These are phyloP conservation scores for Poecilia gillii DNA, from an alignment of 2,797 vertebrate species.

Conservation along the genomic window DNA sequence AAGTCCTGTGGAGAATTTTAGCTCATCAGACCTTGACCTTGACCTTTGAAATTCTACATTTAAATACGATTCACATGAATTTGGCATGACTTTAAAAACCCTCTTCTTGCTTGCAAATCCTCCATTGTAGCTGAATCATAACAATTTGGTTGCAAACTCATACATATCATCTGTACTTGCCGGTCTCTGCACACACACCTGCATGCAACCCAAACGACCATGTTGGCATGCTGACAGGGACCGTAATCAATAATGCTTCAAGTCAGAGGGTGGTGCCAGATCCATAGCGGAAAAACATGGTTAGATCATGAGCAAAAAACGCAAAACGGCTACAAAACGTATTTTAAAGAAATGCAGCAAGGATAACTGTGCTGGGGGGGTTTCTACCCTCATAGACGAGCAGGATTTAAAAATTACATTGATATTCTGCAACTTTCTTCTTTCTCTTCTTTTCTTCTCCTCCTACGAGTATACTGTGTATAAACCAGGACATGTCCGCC, in stretches of 20 bases:
- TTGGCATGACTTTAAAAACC: not conserved
- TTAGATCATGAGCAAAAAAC: not conserved
- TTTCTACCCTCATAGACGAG: not conserved
- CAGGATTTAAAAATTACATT: not conserved
- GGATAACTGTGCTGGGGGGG: not conserved
- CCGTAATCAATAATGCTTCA: not conserved
- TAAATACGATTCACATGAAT: not conserved
- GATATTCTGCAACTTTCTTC: not conserved
- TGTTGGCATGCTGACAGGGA: not conserved
- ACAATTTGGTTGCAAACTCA: not conserved
- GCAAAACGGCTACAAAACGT: not conserved
- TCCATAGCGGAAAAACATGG: not conserved
- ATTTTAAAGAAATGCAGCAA: not conserved
- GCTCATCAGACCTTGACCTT: not conserved
- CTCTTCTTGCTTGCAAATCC: not conserved
- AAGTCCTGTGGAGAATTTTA: not conserved
- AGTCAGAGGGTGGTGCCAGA: not conserved
- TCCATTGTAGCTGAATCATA: not conserved
- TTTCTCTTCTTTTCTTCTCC: not conserved
- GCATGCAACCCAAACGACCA: not conserved
- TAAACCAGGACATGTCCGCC: not conserved
- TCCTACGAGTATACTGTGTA: not conserved
- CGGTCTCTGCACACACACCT: not conserved
- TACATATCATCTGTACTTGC: not conserved
- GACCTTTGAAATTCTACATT: not conserved